Base-by-base conservation (phyloP, 2,113 vertebrate genomes). In the Lethenteron reissneri region DNA sequence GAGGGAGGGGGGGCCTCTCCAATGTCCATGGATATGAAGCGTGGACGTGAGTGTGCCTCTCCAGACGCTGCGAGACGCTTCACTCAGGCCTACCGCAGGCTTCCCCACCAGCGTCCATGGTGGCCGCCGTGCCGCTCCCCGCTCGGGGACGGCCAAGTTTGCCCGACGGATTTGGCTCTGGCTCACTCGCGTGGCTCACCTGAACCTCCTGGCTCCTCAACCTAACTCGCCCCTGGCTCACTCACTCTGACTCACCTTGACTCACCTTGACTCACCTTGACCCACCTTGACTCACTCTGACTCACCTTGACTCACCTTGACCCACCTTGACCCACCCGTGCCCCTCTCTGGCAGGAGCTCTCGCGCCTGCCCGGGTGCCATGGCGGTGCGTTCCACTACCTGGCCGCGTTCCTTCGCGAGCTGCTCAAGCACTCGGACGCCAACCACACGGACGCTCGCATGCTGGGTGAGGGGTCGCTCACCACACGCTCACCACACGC, bases 341-440 rank as follows among this genome's bases (percentile, higher is more conserved):
- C 56, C 10, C 57, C 73, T 74, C 71, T 57, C 19, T 71, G 25
- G 74, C 76, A 99, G 91, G 78, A 90, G 64, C 80, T 95, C 79
- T 81, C 82, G 72, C 76, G 70, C 73, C 81, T 97, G 77, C 92
- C 92, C 71, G 73, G 9, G 64, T 85, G 83, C 82, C 89, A 97
- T 79, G 86, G 79, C 83, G 96, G 92, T 6, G 89, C 91, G 3
- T 96, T 99, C 81, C 80, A 82, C 6, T 96, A 90, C 77, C 76
- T 99, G 77, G 83, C 86, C 75, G 85, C 84, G 2, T 99, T 99
- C 82, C 86, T 99, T 56, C 84, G 82, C 74, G 87, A 94, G 73
- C 76, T 99, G 70, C 80, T 99, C 79, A 88, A 84, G 78, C 83
- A 88, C 79, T 85, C 90, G 72, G 76, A 75, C 59, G 80, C 80